Percentiles rank a stretch among this genome's conserved stretches.
Conservation (phyloP, 2,797 vertebrate genomes). For the Columba guinea region DNA sequence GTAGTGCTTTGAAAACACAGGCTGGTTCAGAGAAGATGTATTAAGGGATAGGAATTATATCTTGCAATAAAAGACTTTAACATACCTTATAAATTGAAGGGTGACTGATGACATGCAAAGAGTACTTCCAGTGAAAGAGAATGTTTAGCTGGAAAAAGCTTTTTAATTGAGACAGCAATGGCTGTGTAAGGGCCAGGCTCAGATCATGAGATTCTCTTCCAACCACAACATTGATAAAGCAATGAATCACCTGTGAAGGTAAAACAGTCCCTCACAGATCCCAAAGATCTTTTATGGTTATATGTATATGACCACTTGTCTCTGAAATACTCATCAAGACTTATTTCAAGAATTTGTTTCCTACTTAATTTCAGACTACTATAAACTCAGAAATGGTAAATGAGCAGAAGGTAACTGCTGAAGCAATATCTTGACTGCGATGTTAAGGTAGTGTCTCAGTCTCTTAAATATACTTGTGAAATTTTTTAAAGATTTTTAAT, state of each 20-base stretch:
- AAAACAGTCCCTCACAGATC: background rate
- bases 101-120: background rate
- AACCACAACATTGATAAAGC: background rate
- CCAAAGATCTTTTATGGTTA: background rate
- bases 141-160: background rate
- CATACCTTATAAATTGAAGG: accelerated
- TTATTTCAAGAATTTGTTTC: background rate
- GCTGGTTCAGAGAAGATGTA: background rate
- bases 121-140: background rate
- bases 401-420: background rate
- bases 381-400: background rate
- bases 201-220: accelerated
- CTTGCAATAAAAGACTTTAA: background rate
- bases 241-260: background rate
- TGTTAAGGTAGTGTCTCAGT: background rate
- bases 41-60: background rate
- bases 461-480: background rate
- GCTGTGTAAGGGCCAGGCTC: background rate
- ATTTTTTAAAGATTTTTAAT: background rate
- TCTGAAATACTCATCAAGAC: background rate
- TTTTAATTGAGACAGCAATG: background rate
- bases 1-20: background rate
- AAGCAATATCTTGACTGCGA: background rate
- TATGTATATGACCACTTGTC: background rate
- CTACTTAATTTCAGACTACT: background rate